Evolutionary conservation across 2,888 invertebrate genomes (phyloP).

Genomic region (Patella caerulea): DNA sequence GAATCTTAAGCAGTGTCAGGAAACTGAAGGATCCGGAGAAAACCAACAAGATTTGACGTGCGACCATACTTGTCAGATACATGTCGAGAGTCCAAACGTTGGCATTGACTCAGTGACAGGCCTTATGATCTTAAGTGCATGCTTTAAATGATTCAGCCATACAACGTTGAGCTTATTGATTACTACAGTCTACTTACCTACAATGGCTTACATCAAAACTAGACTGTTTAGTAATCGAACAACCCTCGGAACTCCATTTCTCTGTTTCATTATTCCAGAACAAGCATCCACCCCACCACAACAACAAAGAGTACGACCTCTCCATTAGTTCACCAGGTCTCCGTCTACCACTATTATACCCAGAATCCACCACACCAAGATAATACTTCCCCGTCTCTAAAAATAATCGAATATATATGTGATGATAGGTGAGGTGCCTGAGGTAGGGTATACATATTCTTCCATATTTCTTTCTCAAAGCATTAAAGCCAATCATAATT

Average conservation of each 20-base stretch:
- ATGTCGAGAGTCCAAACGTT: too few species aligned
- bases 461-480: too few species aligned
- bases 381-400: slow-evolving; percentile 57
- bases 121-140: too few species aligned
- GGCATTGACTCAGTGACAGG: too few species aligned
- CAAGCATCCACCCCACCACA: slow-evolving; percentile 67
- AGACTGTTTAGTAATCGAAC: slow-evolving; percentile 51
- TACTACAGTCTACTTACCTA: slow-evolving; percentile 40
- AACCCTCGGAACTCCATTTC: slow-evolving; percentile 62
- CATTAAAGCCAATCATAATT: background rate
- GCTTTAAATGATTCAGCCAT: too few species aligned
- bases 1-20: too few species aligned
- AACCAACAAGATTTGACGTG: too few species aligned
- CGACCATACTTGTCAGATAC: too few species aligned
- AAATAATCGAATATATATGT: slow-evolving; percentile 20
- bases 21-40: too few species aligned
- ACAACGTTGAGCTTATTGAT: too few species aligned
- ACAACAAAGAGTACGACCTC: slow-evolving; percentile 60
- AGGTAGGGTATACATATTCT: background rate
- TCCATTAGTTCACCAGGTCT: slow-evolving; percentile 55
- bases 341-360: slow-evolving; percentile 60
- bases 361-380: slow-evolving; percentile 63
- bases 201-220: slow-evolving; percentile 57
- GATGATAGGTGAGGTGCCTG: background rate
- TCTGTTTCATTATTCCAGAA: slow-evolving; percentile 57